Conservation (phyloP, 2,797 vertebrate species). For the Neosalanx taihuensis region DNA sequence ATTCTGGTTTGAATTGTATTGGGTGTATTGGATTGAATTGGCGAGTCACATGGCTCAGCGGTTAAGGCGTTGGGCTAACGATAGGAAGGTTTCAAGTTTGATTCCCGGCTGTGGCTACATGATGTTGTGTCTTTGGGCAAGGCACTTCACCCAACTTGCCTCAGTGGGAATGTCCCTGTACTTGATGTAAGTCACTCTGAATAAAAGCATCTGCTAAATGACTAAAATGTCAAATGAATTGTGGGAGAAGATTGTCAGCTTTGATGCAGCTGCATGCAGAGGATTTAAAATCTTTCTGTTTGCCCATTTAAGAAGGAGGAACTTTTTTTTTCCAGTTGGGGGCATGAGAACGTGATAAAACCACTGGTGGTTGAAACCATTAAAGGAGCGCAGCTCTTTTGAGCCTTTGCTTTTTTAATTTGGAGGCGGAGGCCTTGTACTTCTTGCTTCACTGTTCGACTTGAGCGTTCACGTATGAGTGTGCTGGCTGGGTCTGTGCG, state of each 20-base stretch:
- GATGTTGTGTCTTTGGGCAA: no score
- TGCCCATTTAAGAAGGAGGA: conserved; percentile 66
- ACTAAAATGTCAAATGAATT: conserved; percentile 28
- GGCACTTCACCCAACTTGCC: no score
- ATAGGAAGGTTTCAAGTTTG: no score
- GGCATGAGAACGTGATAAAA: conserved; percentile 44
- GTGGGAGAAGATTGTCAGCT: conserved; percentile 57
- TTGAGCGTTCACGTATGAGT: not conserved
- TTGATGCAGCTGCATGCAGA: conserved; percentile 78
- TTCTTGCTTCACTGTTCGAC: conserved; percentile 2
- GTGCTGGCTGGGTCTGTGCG: conserved; percentile 6
- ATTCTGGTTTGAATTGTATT: conserved; percentile 83
- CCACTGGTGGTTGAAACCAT: conserved; percentile 75
- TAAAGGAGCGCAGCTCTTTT: conserved; percentile 67
- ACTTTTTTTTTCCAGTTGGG: conserved; percentile 44
- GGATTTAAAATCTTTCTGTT: conserved; percentile 81
- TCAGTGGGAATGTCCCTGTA: no score
- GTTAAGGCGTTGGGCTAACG: no score
- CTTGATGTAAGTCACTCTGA: no score
- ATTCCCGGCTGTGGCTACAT: no score
- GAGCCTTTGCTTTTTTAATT: conserved; percentile 71
- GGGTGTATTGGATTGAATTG: no score
- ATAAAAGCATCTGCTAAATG: no score
- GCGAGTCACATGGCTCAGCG: no score
- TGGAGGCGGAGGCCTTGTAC: conserved; percentile 42